A percentile compares a stretch with the other conserved stretches of the same genome.
These are phyloP conservation scores for Pteronotus mesoamericanus DNA, from an alignment of 2,797 vertebrate genomes.

Conservation along the genomic window DNA sequence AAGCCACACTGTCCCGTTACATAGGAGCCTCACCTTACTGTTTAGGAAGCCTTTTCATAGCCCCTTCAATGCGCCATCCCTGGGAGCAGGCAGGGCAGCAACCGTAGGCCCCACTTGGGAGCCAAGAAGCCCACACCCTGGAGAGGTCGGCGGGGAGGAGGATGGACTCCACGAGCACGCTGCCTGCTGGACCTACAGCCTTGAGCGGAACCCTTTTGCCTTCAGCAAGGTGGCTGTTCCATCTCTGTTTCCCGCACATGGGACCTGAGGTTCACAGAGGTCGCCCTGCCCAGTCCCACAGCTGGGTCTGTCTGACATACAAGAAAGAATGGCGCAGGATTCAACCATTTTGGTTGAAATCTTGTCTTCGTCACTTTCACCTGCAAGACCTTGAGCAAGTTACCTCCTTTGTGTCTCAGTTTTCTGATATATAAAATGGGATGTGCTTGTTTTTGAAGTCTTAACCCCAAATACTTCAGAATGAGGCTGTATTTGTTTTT, in stretches of 20 bases:
- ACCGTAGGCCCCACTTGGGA: fast-evolving
- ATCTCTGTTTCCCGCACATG: fast-evolving
- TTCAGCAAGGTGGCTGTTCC: too few relatives aligned
- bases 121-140: not conserved
- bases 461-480: not conserved
- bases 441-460: not conserved
- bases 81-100: not conserved
- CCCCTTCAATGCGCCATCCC: not conserved
- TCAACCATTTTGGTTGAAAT: not conserved
- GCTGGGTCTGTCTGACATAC: not conserved
- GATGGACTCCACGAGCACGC: fast-evolving
- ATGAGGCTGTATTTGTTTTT: not conserved
- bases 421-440: not conserved
- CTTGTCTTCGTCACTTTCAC: not conserved
- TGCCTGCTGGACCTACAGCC: not conserved
- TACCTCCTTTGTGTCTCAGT: not conserved
- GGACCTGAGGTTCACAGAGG: not conserved
- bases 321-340: not conserved
- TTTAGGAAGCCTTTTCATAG: not conserved
- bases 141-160: not conserved
- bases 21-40: not conserved
- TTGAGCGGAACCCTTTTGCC: not conserved
- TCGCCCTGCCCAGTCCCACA: not conserved
- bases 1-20: not conserved
- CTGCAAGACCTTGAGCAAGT: not conserved